Percentiles rank a stretch among this genome's conserved stretches.
Conservation (phyloP, 2,888 invertebrate species). For the Drosophila prolongata region DNA sequence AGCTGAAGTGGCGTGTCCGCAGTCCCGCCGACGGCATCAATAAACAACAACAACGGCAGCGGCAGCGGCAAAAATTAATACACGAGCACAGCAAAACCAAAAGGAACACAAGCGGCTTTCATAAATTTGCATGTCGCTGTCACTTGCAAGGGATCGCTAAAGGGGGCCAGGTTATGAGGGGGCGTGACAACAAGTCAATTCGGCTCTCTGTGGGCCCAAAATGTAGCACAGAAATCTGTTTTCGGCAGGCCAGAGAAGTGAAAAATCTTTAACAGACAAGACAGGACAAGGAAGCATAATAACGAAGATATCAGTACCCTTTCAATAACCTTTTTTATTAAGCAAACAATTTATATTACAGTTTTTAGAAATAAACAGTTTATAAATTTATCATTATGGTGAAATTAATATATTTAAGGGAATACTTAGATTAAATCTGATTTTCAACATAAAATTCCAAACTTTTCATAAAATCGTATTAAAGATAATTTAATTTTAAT, state of each 20-base stretch:
- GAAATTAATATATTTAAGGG: no score
- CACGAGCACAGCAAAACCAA: conserved; percentile 44
- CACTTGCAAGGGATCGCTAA: conserved; percentile 29
- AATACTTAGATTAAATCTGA: no score
- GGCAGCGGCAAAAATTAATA: conserved; percentile 58
- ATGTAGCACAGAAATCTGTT: conserved; percentile 61
- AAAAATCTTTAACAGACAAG: conserved; percentile 32
- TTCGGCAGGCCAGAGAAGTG: conserved; percentile 38
- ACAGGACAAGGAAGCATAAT: neutral
- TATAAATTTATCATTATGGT: no score
- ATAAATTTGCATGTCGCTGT: conserved; percentile 79
- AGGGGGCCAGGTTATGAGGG: conserved; percentile 54
- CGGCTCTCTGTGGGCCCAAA: conserved; percentile 53
- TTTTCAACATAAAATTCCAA: no score
- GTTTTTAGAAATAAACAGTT: no score
- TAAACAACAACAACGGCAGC: conserved; percentile 32
- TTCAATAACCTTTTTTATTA: neutral
- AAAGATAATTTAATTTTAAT: no score
- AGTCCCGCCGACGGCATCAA: conserved; percentile 54
- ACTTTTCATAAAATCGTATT: no score
- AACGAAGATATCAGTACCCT: neutral
- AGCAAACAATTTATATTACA: no score
- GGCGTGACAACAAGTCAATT: conserved; percentile 80
- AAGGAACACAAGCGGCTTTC: conserved; percentile 71
- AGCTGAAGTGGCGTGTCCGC: conserved; percentile 36